Evolutionary conservation across 1,140 invertebrate genomes (phyloP), one percentile per base, ranked within the genome.

Genomic region (Brachystomella parvula): DNA sequence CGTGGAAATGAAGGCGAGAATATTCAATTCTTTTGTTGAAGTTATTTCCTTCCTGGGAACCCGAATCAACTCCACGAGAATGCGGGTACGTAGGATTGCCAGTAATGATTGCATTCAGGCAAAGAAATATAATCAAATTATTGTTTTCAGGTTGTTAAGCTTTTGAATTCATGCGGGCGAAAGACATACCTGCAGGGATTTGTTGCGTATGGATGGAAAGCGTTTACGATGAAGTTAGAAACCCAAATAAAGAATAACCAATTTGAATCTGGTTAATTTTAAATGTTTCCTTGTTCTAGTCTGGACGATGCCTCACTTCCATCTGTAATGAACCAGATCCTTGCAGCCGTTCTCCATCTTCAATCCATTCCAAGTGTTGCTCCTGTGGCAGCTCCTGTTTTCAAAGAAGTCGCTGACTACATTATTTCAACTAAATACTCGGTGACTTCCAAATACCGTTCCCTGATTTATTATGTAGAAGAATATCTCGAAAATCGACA

Each of bases 1-100:
- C 24, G 49, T 19, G 49, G 24, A 9, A 26, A 53, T 24, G 6
- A 53, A 53, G 24, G 24, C 12, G 24, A 53, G 24, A 24, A 53
- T 53, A 17, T 53, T 53, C 24, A 53, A 6, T 53, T 53, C 49
- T 6, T 53, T 53, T 53, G 49, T 53, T 6, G 49, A 53, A 24
- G 49, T 53, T 9, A 53, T 53, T 9, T 9, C 49, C 6, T 53
- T 19, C 24, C 24, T 53, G 9, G 49, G 49, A 24, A 15, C 49
- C 3, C 24, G 6, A 24, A 26, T 53, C 6, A 19, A 6, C 15
- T 12, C 3, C 3, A 53, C 24, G 49, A 53, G 24, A 53, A 9
- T 53, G 9, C 12, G 49, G 49, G 49, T 53, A 19, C 6, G 49
- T 39, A 17, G 49, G 6, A 19, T 39, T 39, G 19, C 35, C 19